These are phyloP conservation scores for Teinopalpus imperialis DNA, from an alignment of 2,888 invertebrate species.

Conservation along the genomic window DNA sequence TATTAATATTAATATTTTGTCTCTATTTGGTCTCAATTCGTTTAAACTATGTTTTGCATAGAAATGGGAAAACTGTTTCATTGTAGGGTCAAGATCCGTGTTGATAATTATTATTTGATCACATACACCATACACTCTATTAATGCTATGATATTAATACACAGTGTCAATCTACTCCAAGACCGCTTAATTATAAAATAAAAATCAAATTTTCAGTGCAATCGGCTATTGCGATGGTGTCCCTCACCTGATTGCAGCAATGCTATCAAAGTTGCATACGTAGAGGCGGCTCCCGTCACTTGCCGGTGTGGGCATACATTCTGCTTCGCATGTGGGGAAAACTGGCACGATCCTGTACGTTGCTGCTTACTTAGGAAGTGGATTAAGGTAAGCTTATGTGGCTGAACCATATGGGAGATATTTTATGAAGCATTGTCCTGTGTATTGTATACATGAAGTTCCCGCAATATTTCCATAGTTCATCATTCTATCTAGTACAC, in stretches of 20 bases:
- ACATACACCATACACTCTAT: too few species aligned
- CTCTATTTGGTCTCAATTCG: too few species aligned
- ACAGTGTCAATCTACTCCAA: too few species aligned
- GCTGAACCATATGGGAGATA: neutral
- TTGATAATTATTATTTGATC: too few species aligned
- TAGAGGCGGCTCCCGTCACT: constrained; percentile 94
- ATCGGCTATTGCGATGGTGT: constrained; percentile 97
- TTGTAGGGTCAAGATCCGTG: too few species aligned
- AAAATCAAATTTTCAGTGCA: constrained; percentile 91
- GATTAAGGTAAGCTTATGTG: constrained; percentile 86
- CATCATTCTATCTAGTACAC: too few species aligned
- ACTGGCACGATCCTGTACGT: constrained; percentile 99
- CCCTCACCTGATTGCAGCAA: constrained; percentile 98
- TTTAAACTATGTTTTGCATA: too few species aligned
- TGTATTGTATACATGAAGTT: neutral
- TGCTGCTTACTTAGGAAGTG: constrained; percentile 96
- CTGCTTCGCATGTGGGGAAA: constrained; percentile 97
- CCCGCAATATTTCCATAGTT: too few species aligned
- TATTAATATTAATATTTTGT: too few species aligned
- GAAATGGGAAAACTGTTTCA: too few species aligned
- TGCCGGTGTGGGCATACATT: constrained; percentile 97
- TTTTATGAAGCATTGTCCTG: neutral
- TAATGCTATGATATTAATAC: too few species aligned
- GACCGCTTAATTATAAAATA: too few species aligned
- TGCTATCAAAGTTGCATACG: constrained; percentile 95